phyloP scores from a whole-genome alignment of 2,888 invertebrate species.

The Slavum lentiscoides region DNA sequence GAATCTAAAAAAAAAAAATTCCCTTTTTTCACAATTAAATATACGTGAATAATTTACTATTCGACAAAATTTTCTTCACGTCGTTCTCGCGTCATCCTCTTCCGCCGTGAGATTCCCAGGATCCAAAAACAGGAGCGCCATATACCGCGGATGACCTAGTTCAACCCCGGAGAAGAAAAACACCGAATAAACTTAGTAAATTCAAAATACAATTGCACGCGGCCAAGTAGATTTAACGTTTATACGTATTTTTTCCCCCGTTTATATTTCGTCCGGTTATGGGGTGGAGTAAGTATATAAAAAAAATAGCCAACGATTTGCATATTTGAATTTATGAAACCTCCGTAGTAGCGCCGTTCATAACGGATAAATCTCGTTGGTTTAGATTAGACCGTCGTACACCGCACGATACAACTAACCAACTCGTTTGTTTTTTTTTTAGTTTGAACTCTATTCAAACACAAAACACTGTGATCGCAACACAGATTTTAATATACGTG shows the following conservation, averaged over 20 bases:
- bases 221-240: not conserved
- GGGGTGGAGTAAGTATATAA: too few species aligned
- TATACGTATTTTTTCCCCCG: not conserved
- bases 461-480: too few species aligned
- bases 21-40: too few species aligned
- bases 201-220: not conserved
- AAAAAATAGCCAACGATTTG: not conserved
- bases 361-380: not conserved
- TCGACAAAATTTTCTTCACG: conserved; percentile 15
- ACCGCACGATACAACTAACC: not conserved
- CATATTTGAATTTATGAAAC: not conserved
- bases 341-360: not conserved
- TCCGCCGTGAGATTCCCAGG: not conserved
- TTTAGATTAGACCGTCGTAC: not conserved
- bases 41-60: not conserved
- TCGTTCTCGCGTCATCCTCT: not conserved
- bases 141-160: conserved; percentile 7
- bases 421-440: not conserved
- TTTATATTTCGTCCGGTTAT: not conserved
- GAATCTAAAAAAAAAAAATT: too few species aligned
- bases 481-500: too few species aligned
- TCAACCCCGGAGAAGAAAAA: not conserved
- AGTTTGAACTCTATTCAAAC: too few species aligned
- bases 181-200: not conserved
- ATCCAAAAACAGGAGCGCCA: conserved; percentile 20